phyloP scores from a whole-genome alignment of 1,140 invertebrate species.

The Drosophila aff. region DNA sequence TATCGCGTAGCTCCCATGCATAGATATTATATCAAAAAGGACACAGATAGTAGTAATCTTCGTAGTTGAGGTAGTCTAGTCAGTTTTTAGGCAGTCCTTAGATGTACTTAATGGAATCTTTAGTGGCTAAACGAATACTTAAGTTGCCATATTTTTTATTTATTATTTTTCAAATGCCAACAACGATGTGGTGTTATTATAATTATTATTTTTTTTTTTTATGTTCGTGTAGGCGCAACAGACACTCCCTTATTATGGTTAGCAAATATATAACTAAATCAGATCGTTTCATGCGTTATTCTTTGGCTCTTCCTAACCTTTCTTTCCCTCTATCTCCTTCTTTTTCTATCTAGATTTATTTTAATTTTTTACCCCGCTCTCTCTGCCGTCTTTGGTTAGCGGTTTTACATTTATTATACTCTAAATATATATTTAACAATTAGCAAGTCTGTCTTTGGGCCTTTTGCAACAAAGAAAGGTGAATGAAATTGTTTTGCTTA shows the following conservation, averaged over 20 bases:
- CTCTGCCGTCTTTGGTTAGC: background rate
- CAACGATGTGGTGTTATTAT: background rate
- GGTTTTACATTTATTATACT: constrained; percentile 21
- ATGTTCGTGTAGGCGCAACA: background rate
- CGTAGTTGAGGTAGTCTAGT: constrained; percentile 26
- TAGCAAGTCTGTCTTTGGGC: constrained; percentile 27
- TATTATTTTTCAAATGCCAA: background rate
- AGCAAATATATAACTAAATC: constrained; percentile 22
- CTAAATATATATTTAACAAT: constrained; percentile 41
- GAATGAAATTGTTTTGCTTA: constrained; percentile 12
- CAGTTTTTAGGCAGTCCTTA: constrained; percentile 42
- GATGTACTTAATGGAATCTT: constrained; percentile 14
- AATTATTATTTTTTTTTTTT: constrained; percentile 3
- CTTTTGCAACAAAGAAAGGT: constrained; percentile 18
- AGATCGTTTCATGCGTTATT: constrained; percentile 62
- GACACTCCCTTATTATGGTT: background rate
- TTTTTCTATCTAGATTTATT: background rate
- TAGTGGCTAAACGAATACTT: constrained; percentile 8
- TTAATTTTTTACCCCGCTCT: background rate
- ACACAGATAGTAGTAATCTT: constrained; percentile 1
- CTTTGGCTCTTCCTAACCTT: constrained; percentile 3
- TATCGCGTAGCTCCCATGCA: constrained; percentile 10
- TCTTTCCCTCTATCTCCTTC: no score
- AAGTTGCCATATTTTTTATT: background rate
- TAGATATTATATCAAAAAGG: constrained; percentile 10